These are phyloP conservation scores for Trypoxylon attenuatum DNA, from an alignment of 2,888 invertebrate species.

Conservation along the genomic window DNA sequence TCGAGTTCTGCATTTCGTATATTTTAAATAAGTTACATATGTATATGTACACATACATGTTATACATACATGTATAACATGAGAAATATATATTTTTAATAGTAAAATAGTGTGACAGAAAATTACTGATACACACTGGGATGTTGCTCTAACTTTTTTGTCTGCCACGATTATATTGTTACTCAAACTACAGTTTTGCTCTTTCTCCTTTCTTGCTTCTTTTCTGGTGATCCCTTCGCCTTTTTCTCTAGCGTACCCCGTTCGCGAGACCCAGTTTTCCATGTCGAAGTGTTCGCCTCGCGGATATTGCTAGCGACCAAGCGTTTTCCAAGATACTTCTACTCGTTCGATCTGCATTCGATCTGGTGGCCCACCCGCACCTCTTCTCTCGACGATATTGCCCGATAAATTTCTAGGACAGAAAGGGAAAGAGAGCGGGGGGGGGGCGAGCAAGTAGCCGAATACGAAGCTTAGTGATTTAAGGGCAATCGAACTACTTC, in stretches of 20 bases:
- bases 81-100: no score
- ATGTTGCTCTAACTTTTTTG: conserved; percentile 50
- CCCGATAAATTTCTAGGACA: conserved; percentile 57
- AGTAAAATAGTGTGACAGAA: no score
- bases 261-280: no score
- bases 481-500: conserved; percentile 63
- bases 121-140: no score
- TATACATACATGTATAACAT: no score
- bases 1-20: no score
- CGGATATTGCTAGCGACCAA: conserved; percentile 10
- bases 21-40: no score
- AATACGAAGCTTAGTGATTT: conserved; percentile 52
- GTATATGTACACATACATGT: no score
- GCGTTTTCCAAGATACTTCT: conserved; percentile 31
- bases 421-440: no score
- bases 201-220: not conserved
- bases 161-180: conserved; percentile 55
- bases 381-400: conserved; percentile 48
- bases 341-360: conserved; percentile 44
- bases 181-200: conserved; percentile 55
- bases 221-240: not conserved
- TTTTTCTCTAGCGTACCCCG: not conserved
- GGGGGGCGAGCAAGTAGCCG: conserved; percentile 18
- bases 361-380: conserved; percentile 23
- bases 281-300: conserved; percentile 14